Percentiles rank a stretch among this genome's conserved stretches.
Evolutionary conservation across 2,888 invertebrate genomes (phyloP).

Genomic region (Crocallis elinguaria): DNA sequence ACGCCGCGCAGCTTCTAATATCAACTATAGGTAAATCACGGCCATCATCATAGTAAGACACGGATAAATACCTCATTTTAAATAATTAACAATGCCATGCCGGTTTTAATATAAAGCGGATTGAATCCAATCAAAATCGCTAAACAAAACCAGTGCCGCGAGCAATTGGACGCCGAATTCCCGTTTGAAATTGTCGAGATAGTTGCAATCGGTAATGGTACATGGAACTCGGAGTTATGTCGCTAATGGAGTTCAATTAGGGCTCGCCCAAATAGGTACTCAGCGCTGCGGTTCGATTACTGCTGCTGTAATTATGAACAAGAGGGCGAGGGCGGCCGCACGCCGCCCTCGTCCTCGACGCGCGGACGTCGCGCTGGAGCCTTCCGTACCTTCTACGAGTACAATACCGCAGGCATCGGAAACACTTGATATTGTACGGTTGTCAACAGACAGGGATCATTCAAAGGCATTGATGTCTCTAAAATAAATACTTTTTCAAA

Average conservation of each 20-base stretch:
- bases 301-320: constrained; percentile 19
- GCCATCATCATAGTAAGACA: too few species aligned
- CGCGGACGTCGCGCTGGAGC: too few species aligned
- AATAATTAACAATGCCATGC: constrained; percentile 3
- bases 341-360: constrained; percentile 17
- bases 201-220: constrained; percentile 6
- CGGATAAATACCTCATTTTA: constrained; percentile 1
- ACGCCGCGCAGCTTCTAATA: too few species aligned
- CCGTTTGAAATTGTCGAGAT: background rate
- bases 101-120: constrained; percentile 2
- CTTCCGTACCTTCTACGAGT: too few species aligned
- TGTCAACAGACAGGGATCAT: too few species aligned
- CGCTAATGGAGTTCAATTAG: constrained; percentile 29
- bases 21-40: too few species aligned
- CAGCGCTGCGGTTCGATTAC: constrained; percentile 21
- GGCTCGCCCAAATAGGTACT: constrained; percentile 14
- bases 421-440: too few species aligned
- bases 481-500: too few species aligned
- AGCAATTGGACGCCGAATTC: background rate
- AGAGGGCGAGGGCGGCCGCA: too few species aligned
- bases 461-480: too few species aligned
- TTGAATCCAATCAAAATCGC: constrained; percentile 11
- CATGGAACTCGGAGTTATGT: constrained; percentile 6
- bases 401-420: too few species aligned
- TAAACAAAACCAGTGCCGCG: background rate